A percentile compares a stretch with the other conserved stretches of the same genome.
These are phyloP conservation scores for Urocitellus parryii DNA, from an alignment of 2,113 vertebrate genomes.

Conservation along the genomic window DNA sequence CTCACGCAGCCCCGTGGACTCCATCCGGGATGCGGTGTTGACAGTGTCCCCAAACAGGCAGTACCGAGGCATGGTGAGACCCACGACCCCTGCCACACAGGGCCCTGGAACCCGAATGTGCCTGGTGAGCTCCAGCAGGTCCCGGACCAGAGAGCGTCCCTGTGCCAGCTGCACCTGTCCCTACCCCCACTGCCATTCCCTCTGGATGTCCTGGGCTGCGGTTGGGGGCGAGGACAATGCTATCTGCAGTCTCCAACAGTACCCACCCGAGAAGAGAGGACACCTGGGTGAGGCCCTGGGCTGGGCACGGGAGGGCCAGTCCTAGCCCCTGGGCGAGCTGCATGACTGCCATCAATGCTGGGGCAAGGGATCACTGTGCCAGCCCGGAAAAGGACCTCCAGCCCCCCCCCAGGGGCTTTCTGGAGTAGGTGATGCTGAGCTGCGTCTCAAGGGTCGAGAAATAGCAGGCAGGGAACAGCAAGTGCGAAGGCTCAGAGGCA, in stretches of 20 bases:
- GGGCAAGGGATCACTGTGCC: background rate
- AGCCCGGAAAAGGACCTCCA: background rate
- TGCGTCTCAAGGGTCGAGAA: background rate
- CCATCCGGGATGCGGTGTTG: constrained; percentile 95
- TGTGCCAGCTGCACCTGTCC: background rate
- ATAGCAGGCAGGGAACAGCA: background rate
- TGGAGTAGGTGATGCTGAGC: background rate
- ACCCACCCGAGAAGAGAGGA: background rate
- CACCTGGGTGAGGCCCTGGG: background rate
- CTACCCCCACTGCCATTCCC: background rate
- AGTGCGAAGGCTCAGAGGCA: background rate
- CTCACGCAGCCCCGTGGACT: constrained; percentile 95
- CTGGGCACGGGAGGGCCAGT: background rate
- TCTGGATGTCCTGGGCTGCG: background rate
- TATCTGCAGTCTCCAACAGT: background rate
- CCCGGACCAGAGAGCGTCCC: background rate
- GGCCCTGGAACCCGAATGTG: constrained; percentile 87
- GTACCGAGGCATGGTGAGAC: constrained; percentile 95
- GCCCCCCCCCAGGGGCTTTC: background rate
- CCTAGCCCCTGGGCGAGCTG: background rate
- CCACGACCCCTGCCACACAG: constrained; percentile 93
- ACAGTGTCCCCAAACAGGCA: constrained; percentile 97
- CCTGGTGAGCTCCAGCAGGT: background rate
- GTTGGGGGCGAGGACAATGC: background rate
- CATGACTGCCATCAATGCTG: background rate